Base-by-base conservation (phyloP, 1,140 invertebrate genomes). In the Camponotus floridanus region DNA sequence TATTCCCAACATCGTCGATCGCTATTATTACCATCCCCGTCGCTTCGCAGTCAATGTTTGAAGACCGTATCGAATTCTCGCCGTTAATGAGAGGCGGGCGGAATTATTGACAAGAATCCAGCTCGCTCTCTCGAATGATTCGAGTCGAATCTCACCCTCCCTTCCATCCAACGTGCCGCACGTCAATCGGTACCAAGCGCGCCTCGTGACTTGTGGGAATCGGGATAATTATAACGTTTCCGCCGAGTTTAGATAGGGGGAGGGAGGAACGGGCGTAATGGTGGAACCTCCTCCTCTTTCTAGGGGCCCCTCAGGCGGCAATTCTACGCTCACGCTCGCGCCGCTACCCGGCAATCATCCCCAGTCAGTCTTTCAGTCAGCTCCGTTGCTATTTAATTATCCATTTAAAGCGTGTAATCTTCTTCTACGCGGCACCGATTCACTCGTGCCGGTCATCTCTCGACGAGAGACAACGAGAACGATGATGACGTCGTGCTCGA, bases 351-450 rank as follows among this genome's bases (percentile, higher is more conserved):
- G 93, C 93, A 95, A 95, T 95, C 94, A 95, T 95, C 95, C 93
- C 93, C 93, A 93, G 94, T 93, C 94, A 94, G 94, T 94, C 94
- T 95, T 95, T 95, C 94, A 95, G 94, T 95, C 94, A 95, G 94
- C 94, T 95, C 92, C 92, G 94, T 94, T 94, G 94, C 94, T 95
- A 95, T 95, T 95, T 95, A 95, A 95, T 95, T 95, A 95, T 95
- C 95, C 94, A 95, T 95, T 95, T 95, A 95, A 94, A 95, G 90
- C 93, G 92, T 95, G 93, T 95, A 95, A 95, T 95, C 94, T 95
- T 94, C 92, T 94, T 89, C 90, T 88, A 90, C 90, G 88, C 88
- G 93, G 91, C 91, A 91, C 80, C 85, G 86, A 92, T 91, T 90
- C 90, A 89, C 89, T 91, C 86, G 83, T 90, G 92, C 81, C 88